phyloP scores from a whole-genome alignment of 2,888 invertebrate species.

The Apoda limacodes region DNA sequence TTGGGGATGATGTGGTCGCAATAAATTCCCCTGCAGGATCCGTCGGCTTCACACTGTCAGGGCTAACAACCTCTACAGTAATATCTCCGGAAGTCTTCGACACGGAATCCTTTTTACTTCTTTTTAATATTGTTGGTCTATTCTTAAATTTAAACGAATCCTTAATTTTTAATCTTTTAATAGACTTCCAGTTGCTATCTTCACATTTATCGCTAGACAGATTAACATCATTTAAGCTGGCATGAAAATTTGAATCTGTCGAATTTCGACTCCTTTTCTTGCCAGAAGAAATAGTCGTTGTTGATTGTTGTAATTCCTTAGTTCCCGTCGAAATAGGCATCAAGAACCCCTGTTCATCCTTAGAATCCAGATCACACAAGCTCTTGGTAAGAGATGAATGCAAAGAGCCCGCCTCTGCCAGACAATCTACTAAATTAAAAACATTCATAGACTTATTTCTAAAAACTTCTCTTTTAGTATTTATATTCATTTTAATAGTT shows the following conservation, averaged over 20 bases:
- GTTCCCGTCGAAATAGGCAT: conserved; percentile 41
- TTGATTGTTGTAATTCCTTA: conserved; percentile 54
- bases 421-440: conserved; percentile 58
- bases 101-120: conserved; percentile 51
- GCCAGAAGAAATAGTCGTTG: conserved; percentile 58
- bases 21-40: conserved; percentile 55
- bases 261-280: conserved; percentile 64
- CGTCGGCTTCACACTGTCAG: conserved; percentile 52
- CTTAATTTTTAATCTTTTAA: conserved; percentile 62
- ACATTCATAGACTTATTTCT: conserved; percentile 62
- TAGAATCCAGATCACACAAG: conserved; percentile 55
- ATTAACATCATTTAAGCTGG: conserved; percentile 42
- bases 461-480: conserved; percentile 61
- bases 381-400: conserved; percentile 60
- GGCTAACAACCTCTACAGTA: conserved; percentile 51
- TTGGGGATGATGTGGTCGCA: conserved; percentile 59
- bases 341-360: conserved; percentile 47
- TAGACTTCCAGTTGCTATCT: conserved; percentile 63
- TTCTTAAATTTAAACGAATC: conserved; percentile 66
- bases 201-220: conserved; percentile 56
- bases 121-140: conserved; percentile 59
- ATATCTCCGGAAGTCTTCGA: conserved; percentile 53
- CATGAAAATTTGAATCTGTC: conserved; percentile 59
- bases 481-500: conserved; percentile 33
- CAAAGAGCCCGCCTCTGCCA: conserved; percentile 51